A percentile compares a stretch with the other conserved stretches of the same genome.
Conservation (phyloP, 2,797 vertebrate species). For the Sphaeramia orbicularis region DNA sequence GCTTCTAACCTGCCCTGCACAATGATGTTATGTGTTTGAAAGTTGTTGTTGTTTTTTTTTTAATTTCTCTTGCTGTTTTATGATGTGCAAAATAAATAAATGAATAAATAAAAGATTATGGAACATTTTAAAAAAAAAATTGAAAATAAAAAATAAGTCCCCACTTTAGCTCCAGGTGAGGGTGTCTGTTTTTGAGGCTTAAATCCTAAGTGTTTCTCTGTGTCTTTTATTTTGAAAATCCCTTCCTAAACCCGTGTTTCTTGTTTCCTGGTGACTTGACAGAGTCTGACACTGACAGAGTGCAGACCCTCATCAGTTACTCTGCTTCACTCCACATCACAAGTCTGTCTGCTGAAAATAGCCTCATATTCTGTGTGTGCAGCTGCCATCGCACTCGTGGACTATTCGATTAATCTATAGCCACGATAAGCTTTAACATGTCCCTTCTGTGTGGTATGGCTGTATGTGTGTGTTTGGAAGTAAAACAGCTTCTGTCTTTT, state of each 20-base stretch:
- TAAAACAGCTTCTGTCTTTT: neutral
- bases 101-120: too few relatives aligned
- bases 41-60: too few relatives aligned
- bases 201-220: too few relatives aligned
- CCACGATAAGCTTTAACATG: slow-evolving; percentile 33
- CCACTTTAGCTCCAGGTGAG: fast-evolving
- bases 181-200: too few relatives aligned
- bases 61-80: too few relatives aligned
- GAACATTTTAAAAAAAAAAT: too few relatives aligned
- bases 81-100: too few relatives aligned
- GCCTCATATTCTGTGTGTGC: slow-evolving; percentile 51
- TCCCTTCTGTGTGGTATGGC: neutral
- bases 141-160: too few relatives aligned
- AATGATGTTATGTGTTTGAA: too few relatives aligned
- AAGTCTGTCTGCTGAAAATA: slow-evolving; percentile 76
- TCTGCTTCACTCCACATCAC: slow-evolving; percentile 71
- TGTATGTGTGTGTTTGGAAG: neutral
- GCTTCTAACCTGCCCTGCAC: too few relatives aligned
- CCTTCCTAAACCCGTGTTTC: neutral
- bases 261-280: slow-evolving; percentile 25
- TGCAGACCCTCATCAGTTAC: slow-evolving; percentile 72
- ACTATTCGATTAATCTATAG: slow-evolving; percentile 38
- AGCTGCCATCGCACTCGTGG: slow-evolving; percentile 51
- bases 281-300: slow-evolving; percentile 76
- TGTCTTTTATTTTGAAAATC: slow-evolving; percentile 72